Base-by-base conservation (phyloP, 37 sponge, comb jelly and placozoan genomes). In the Tethya wilhelma region DNA sequence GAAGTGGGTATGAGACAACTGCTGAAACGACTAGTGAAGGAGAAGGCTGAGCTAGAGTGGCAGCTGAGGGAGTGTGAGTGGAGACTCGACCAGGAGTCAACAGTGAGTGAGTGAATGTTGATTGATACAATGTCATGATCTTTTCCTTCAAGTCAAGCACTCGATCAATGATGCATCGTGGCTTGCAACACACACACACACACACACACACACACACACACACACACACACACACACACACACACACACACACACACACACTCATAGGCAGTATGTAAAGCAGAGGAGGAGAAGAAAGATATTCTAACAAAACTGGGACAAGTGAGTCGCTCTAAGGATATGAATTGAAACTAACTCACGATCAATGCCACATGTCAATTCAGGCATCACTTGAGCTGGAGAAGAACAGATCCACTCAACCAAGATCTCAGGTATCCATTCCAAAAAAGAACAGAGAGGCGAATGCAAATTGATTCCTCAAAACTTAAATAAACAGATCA, bases 31-130 rank as follows among this genome's bases (percentile, higher is more conserved):
- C 49, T 84, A 29, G 85, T 84, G 49, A 63, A 67, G 7, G 77
- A 84, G 69, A 81, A 71, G 66, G 63, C 30, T 30, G 77, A 77
- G 42, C 19, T 85, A 19, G 81, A 90, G 72, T 69, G 91, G 78
- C 64, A 90, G 37, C 75, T 90, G 69, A 81, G 62, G 56, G 86
- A 85, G 11, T 79, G 59, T 32, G 91, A 85, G 40, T 90, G 91
- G 91, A 84, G 81, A 44, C 82, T 90, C 65, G 81, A 90, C 36
- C 85, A 90, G 45, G 82, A 80, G 56, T 39, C 91, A n/a, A 43
- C 78, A 12, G 90, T 89, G 36, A 79, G 84, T 57, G 34, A 44
- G 2, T 5, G 11, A 23, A 23, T 60, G 28, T 26, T 60, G n/a
- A n/a, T n/a, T n/a, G n/a, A n/a, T n/a, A n/a, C 14, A 49, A 49